Evolutionary conservation across 2,888 invertebrate genomes (phyloP), one percentile per base, ranked within the genome.

Genomic region (Muschampia plurimacula): DNA sequence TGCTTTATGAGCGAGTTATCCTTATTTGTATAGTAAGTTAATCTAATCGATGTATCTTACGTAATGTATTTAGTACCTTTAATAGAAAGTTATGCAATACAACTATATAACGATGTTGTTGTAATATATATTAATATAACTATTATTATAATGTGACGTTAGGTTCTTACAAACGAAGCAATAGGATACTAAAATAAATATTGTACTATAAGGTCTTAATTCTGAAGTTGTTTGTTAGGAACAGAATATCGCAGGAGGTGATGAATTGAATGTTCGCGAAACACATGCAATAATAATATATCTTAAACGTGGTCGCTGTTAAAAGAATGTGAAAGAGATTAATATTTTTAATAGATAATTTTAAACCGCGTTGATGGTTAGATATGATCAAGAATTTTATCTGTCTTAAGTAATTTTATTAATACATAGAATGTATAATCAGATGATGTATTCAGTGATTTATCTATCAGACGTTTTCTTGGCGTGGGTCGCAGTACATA

Each of bases 291-390:
- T 72, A 72, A 72, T 67, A 22, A 52, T 52, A 55, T 67, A 55
- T 72, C 62, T 72, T 62, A 71, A 70, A 52, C 66, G 67, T 69
- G 57, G 63, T 68, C 55, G 74, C 72, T 78, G 74, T 79, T 77
- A 74, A 78, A 78, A 66, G 41, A 62, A 74, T 77, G 73, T 80
- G 80, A 80, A 82, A 82, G 81, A 86, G 81, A 82, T 77, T 77
- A 80, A 86, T 87, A 89, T 87, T 87, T 86, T 87, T 85, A 88
- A 86, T 88, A 88, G 81, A 82, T 85, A 79, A 83, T 85, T 83
- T 84, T 83, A 80, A 72, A 83, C 80, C 81, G 80, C 83, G 83
- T 87, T 83, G 80, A 83, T 84, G 82, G 83, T 84, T 87, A 84
- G 83, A 81, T 32, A 3, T 85, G 83, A 86, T 88, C 82, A 81